Evolutionary conservation across 2,113 vertebrate genomes (phyloP).

Genomic region (Thalassoma bifasciatum): DNA sequence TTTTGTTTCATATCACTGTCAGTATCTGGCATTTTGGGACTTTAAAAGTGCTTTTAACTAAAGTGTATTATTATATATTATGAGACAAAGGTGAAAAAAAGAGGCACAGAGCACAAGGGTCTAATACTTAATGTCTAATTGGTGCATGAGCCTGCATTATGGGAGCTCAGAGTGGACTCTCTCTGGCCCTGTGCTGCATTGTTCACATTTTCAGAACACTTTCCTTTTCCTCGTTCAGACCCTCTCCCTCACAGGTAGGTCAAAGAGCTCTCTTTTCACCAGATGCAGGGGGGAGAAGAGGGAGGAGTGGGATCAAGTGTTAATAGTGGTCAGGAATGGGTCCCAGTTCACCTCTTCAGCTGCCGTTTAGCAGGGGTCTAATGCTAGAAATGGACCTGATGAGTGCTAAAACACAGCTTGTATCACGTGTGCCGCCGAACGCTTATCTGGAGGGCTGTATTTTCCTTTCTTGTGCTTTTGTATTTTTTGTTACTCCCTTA

Average conservation of each 20-base stretch:
- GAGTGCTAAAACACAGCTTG: neutral
- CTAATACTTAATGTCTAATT: constrained; percentile 24
- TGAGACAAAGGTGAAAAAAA: neutral
- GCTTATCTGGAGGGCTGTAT: neutral
- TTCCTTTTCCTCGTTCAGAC: constrained; percentile 41
- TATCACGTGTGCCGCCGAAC: neutral
- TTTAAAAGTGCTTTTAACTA: neutral
- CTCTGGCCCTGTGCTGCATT: constrained; percentile 24
- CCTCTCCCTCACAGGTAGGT: neutral
- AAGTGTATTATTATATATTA: neutral
- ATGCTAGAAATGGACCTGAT: constrained; percentile 7
- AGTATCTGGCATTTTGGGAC: neutral
- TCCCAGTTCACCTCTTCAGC: constrained; percentile 8
- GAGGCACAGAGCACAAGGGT: constrained; percentile 13
- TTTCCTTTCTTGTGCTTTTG: neutral
- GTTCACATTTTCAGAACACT: constrained; percentile 25
- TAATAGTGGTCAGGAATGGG: constrained; percentile 10
- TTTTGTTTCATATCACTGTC: neutral
- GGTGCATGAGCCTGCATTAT: constrained; percentile 19
- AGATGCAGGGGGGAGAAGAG: neutral
- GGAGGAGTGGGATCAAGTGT: constrained; percentile 13
- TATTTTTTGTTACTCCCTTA: neutral
- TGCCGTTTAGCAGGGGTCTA: neutral
- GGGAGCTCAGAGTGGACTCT: constrained; percentile 3
- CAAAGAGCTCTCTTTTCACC: constrained; percentile 4